phyloP scores from a whole-genome alignment of 2,113 vertebrate genomes.

The Percina caprodes region DNA sequence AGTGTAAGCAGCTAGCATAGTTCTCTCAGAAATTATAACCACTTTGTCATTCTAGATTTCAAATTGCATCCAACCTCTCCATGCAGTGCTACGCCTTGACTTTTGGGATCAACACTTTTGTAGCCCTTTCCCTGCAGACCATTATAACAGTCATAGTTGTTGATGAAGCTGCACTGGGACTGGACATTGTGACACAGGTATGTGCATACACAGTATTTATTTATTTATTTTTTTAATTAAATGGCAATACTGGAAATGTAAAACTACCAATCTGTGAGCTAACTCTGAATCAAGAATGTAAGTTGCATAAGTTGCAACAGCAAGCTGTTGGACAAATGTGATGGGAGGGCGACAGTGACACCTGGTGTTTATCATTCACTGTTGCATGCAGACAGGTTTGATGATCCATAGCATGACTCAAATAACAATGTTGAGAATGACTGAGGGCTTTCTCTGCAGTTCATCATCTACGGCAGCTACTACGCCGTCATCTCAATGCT shows the following conservation, averaged over 20 bases:
- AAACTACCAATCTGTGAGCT: background rate
- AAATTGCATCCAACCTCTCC: constrained; percentile 81
- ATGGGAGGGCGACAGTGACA: constrained; percentile 54
- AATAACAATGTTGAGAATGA: background rate
- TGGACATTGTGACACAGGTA: constrained; percentile 82
- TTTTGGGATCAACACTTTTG: constrained; percentile 83
- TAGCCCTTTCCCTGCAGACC: constrained; percentile 79
- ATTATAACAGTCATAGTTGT: constrained; percentile 77
- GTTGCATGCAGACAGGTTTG: constrained; percentile 15
- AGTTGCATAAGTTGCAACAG: too few relatives aligned
- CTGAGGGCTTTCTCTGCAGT: constrained; percentile 56
- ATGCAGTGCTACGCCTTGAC: constrained; percentile 83
- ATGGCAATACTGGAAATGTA: background rate
- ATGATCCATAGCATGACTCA: background rate
- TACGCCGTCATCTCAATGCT: constrained; percentile 76
- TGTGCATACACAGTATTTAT: background rate
- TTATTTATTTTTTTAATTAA: background rate
- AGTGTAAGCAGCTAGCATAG: too few relatives aligned
- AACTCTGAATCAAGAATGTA: background rate
- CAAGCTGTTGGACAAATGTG: background rate
- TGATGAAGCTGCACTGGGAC: constrained; percentile 75
- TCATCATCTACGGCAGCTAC: constrained; percentile 81
- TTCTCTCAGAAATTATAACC: background rate
- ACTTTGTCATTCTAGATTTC: constrained; percentile 71
- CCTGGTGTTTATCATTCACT: constrained; percentile 41